phyloP scores from a whole-genome alignment of 1,140 invertebrate species.

The Brachionus plicatilis region DNA sequence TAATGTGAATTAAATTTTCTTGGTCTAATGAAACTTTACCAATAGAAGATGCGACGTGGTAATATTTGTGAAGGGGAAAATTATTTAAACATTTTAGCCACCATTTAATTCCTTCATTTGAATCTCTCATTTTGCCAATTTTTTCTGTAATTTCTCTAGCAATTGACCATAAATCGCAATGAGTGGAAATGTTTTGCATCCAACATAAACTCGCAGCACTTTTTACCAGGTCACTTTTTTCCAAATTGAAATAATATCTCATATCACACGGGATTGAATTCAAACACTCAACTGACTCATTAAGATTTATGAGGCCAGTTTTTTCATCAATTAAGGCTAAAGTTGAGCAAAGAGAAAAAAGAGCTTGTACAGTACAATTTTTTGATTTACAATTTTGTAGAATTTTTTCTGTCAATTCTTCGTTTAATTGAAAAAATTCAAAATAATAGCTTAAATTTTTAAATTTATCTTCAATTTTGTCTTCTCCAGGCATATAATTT shows the following conservation, averaged over 20 bases:
- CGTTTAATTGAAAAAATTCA: constrained; percentile 7
- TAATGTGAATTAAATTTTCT: background rate
- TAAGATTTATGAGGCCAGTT: background rate
- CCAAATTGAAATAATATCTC: background rate
- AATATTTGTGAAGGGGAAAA: background rate
- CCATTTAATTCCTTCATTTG: constrained; percentile 7
- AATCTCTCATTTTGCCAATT: background rate
- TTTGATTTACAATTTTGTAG: constrained; percentile 5
- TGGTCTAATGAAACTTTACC: background rate
- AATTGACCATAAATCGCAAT: background rate
- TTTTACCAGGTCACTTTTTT: background rate
- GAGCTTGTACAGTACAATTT: background rate
- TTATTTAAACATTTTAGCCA: background rate
- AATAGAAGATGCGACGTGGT: background rate
- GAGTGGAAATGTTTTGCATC: background rate
- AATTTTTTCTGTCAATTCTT: background rate
- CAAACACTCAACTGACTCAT: background rate
- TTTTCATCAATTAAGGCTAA: background rate
- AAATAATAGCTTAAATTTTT: constrained; percentile 19
- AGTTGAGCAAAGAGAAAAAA: background rate
- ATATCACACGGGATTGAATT: constrained; percentile 9
- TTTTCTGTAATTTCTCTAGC: background rate
- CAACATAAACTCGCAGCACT: background rate
- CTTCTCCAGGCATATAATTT: background rate
- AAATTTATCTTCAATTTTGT: background rate